phyloP scores from a whole-genome alignment of 2,888 invertebrate genomes.

The Tenthredo scrophulariae region DNA sequence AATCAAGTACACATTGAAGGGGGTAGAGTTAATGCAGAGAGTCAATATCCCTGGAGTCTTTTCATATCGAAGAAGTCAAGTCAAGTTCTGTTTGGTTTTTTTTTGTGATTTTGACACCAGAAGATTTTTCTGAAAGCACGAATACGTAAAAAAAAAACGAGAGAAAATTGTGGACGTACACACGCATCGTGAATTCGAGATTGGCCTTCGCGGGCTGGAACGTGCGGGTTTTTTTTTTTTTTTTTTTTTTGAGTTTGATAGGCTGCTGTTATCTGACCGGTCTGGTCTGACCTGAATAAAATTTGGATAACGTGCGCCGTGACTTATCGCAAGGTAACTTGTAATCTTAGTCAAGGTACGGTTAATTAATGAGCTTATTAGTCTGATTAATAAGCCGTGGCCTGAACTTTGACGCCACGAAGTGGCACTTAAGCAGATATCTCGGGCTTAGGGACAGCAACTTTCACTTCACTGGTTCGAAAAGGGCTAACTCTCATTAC shows the following conservation, averaged over 20 bases:
- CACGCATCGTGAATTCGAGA: background rate
- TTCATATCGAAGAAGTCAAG: background rate
- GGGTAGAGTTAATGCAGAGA: background rate
- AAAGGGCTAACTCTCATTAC: conserved; percentile 39
- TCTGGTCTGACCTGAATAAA: conserved; percentile 11
- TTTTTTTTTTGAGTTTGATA: background rate
- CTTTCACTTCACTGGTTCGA: conserved; percentile 41
- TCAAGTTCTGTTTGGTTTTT: background rate
- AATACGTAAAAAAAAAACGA: background rate
- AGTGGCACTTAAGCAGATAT: conserved; percentile 43
- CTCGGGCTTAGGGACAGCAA: conserved; percentile 31
- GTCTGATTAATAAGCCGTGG: conserved; percentile 48
- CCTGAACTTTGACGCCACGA: conserved; percentile 45
- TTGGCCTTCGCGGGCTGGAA: background rate
- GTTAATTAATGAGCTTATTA: conserved; percentile 51
- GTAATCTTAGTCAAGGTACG: conserved; percentile 19
- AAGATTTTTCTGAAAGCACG: background rate
- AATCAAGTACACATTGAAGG: background rate
- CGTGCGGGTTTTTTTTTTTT: background rate
- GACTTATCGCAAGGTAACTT: conserved; percentile 45
- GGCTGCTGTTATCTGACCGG: background rate
- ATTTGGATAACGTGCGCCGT: conserved; percentile 44
- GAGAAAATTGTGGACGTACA: background rate
- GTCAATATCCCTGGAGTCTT: background rate
- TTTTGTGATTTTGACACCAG: background rate